Evolutionary conservation across 2,113 vertebrate genomes (phyloP).

Genomic region (Addax nasomaculatus): DNA sequence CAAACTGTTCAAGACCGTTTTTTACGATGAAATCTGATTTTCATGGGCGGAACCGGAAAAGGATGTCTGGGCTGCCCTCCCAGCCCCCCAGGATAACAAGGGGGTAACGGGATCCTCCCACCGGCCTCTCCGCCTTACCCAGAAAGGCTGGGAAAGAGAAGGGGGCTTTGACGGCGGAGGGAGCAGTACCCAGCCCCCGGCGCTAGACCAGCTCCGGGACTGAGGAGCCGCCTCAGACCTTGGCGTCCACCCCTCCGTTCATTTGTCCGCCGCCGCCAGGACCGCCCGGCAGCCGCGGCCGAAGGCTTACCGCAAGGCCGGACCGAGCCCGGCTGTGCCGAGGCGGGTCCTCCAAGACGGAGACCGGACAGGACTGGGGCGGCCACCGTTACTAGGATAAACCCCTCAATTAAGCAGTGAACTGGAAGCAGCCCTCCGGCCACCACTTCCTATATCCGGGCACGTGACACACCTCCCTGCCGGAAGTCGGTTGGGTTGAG

Average conservation of each 20-base stretch:
- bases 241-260: neutral
- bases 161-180: neutral
- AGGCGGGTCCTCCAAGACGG: conserved; percentile 1
- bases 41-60: neutral
- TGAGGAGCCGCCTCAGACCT: neutral
- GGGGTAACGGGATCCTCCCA: neutral
- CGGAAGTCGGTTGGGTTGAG: conserved; percentile 23
- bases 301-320: conserved; percentile 62
- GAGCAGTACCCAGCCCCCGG: neutral
- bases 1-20: neutral
- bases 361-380: fast-evolving
- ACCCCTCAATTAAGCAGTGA: neutral
- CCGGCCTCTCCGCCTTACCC: neutral
- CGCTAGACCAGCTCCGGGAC: neutral
- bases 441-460: conserved; percentile 51
- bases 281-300: neutral
- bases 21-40: neutral
- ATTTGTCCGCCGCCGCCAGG: neutral
- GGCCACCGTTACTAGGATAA: fast-evolving
- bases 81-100: neutral
- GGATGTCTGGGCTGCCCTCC: neutral
- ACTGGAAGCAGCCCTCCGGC: fast-evolving
- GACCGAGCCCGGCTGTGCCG: conserved; percentile 19
- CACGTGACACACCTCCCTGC: neutral
- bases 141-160: neutral